Percentiles rank a stretch among this genome's conserved stretches.
Evolutionary conservation across 2,888 invertebrate genomes (phyloP).

Genomic region (Troilus luridus): DNA sequence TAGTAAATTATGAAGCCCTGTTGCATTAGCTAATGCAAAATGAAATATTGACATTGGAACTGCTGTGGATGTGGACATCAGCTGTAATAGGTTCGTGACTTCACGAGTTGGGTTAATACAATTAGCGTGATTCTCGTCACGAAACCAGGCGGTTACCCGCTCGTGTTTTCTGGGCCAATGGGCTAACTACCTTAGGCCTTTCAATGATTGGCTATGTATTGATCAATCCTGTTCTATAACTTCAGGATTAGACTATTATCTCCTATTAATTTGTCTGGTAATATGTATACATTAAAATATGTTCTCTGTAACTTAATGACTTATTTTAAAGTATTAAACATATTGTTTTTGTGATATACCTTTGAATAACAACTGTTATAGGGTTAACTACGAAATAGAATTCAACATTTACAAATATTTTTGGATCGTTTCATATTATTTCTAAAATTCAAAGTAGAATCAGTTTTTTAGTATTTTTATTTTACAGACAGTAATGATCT

Average conservation of each 20-base stretch:
- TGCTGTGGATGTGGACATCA: neutral
- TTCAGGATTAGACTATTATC: neutral
- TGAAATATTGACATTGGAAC: neutral
- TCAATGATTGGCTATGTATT: neutral
- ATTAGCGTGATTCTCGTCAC: conserved; percentile 25
- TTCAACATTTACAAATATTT: too few species aligned
- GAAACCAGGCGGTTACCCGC: neutral
- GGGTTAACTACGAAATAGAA: too few species aligned
- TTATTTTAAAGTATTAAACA: too few species aligned
- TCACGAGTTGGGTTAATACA: conserved; percentile 13
- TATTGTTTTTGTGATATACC: too few species aligned
- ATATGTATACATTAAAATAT: neutral
- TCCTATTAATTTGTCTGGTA: neutral
- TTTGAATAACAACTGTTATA: too few species aligned
- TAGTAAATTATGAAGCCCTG: neutral
- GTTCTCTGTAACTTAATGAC: too few species aligned
- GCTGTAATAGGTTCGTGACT: conserved; percentile 10
- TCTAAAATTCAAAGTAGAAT: too few species aligned
- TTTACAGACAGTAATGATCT: too few species aligned
- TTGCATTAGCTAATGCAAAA: conserved; percentile 5
- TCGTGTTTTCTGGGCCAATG: neutral
- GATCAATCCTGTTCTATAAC: neutral
- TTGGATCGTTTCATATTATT: too few species aligned
- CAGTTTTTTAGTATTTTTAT: too few species aligned
- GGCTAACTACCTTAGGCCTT: neutral